Evolutionary conservation across 2,888 invertebrate genomes (phyloP), one percentile per base, ranked within the genome.

Genomic region (Busseola fusca): DNA sequence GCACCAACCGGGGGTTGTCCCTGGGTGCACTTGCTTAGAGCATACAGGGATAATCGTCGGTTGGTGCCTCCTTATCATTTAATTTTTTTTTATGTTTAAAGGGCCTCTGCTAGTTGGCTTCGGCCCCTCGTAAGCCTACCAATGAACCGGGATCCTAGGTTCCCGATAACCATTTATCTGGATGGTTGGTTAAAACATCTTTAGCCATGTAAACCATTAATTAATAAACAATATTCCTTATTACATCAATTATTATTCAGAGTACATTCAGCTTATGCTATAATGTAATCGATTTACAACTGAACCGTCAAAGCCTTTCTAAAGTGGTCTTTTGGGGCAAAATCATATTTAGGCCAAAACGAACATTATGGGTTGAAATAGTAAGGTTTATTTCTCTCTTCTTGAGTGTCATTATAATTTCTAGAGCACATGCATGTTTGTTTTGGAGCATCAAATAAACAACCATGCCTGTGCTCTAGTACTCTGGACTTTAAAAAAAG

Each of bases 241-340:
- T 81, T 54, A 62, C 27, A 62, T 1, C 25, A 50, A 21, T 67
- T 66, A 67, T 60, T 76, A 64, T 80, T 60, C 48, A 67, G 42
- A 34, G 27, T 42, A 40, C 34, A 57, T 76, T 81, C 62, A 58
- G 54, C 64, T 54, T 72, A 59, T 66, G 64, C 59, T 34, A 64
- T 67, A 64, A 42, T 14, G 50, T 73, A 78, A 75, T 78, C 63
- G 48, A 72, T 74, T 83, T 69, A 62, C 48, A 56, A 64, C 64
- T 21, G 48, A 42, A 69, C 34, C 27, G 34, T 25, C 4, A 34
- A 67, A 67, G 60, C 42, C 62, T 64, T 72, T 60, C 16, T 16
- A 30, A 58, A 69, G 57, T 45, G 58, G 65, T 48, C 74, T 60
- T 71, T 63, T 12, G 74, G 58, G 70, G 21, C 37, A 30, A 42